Base-by-base conservation (phyloP, 1,140 invertebrate species). In the Glossosoma conforme region DNA sequence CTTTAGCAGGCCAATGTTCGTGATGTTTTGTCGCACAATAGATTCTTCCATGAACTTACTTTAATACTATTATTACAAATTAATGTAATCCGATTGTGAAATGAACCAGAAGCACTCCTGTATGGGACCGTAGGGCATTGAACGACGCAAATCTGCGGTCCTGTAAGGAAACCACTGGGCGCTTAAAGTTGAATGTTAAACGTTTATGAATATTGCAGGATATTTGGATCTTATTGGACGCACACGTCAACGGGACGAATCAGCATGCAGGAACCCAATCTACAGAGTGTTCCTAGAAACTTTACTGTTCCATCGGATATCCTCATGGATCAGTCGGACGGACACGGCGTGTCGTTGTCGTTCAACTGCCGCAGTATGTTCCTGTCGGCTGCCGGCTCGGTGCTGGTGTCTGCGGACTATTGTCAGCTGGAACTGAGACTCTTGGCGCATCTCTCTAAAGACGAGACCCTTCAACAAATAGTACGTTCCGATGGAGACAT, bases 391-490 rank as follows among this genome's bases (percentile, higher is more conserved):
- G 60, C 70, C 45, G 80, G 81, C 24, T 76, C 75, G 47, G 62
- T 82, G 19, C 70, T 98, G 13, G 62, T 99, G 11, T 88, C 93
- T 9, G 93, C 92, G 0, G 96, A 98, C 72, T 98, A 95, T 70
- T 94, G 90, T 62, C 96, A 98, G 69, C 68, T 98, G 38, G 97
- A 99, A 72, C 78, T 99, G 61, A 77, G 96, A 56, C 83, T 98
- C 50, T 76, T 98, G 54, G 89, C 95, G 14, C 92, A 98, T 69
- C 80, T 96, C 52, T 91, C 89, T 9, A 67, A 81, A 57, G 96
- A 98, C 73, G 42, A 65, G n/a, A 75, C 78, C 22, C 68, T 98
- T 9, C 72, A 81, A 19, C 65, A 72, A 24, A 83, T 89, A 32
- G 80, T 97, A 69, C 81, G 82, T 36, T 76, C 76, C 1, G 74